Percentiles rank a stretch among this genome's conserved stretches.
Evolutionary conservation across 2,888 invertebrate species (phyloP).

Genomic region (Sinohyriopsis cumingii): DNA sequence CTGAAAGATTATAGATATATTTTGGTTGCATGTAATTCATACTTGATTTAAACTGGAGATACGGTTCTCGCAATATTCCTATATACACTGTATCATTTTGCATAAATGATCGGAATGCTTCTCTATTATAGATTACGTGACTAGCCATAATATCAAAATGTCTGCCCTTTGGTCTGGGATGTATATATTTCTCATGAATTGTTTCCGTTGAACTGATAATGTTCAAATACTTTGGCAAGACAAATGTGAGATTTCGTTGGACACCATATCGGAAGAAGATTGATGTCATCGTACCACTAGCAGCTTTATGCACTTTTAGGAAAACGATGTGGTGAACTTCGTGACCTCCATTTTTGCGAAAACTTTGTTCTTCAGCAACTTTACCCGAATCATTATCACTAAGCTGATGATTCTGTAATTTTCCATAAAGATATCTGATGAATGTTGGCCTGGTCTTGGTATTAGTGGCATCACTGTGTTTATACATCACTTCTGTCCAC

Average conservation of each 20-base stretch:
- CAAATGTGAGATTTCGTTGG: constrained; percentile 32
- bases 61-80: constrained; percentile 47
- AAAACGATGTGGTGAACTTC: constrained; percentile 43
- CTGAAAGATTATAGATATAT: constrained; percentile 31
- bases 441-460: too few species aligned
- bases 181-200: constrained; percentile 24
- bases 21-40: constrained; percentile 43
- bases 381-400: too few species aligned
- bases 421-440: too few species aligned
- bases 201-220: constrained; percentile 29
- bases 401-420: too few species aligned
- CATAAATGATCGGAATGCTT: constrained; percentile 27
- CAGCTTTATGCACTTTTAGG: constrained; percentile 49
- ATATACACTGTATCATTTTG: constrained; percentile 43
- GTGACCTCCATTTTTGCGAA: constrained; percentile 10
- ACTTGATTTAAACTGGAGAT: constrained; percentile 42
- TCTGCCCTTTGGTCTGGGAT: constrained; percentile 30
- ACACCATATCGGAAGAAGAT: constrained; percentile 44
- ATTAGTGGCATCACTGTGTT: too few species aligned
- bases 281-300: constrained; percentile 43
- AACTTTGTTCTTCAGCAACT: too few species aligned
- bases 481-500: constrained; percentile 6
- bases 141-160: constrained; percentile 43
- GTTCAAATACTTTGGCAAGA: constrained; percentile 36
- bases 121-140: constrained; percentile 42